Evolutionary conservation across 2,888 invertebrate species (phyloP), one percentile per base, ranked within the genome.

Genomic region (Hirudinaria manillensis): DNA sequence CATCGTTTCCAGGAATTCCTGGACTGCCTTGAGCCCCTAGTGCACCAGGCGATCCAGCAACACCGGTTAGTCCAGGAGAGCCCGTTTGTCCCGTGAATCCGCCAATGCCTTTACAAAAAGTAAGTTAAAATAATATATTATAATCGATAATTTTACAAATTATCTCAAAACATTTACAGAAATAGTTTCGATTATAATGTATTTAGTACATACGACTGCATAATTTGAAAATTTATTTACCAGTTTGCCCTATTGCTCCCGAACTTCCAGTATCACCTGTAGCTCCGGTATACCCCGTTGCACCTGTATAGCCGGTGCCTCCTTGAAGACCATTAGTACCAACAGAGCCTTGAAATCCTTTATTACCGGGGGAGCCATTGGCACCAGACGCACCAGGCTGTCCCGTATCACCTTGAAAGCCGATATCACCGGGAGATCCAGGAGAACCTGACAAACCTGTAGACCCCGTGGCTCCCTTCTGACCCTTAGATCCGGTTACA

Each of bases 321-420:
- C 75, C 75, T 55, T 56, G 61, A 3, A 65, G 29, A n/a, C 73
- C 73, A 24, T 21, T 19, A 3, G 21, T 24, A n/a, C 76, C 76
- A 51, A 24, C 51, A 24, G 38, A 38, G 24, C 77, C 77, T 16
- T 55, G 24, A 36, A 34, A 45, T 29, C 77, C 77, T 45, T 51
- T 29, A 34, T 16, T 27, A 38, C 77, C 77, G 10, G 45, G 66
- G 19, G 82, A 82, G 51, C 74, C 74, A 10, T 29, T n/a, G 32
- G 65, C 61, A 34, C 77, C 72, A 10, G 70, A 7, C 2, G 55
- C 0, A 38, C 77, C 78, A 1, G 65, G 27, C 45, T 78, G 75
- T 29, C 78, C 78, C n/a, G 72, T 38, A 19, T 21, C 21, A 32
- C 77, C 77, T 10, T 45, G 32, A 45, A 24, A 10, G 16, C 77